phyloP scores from a whole-genome alignment of 2,888 invertebrate species.

The Harmothoe impar region DNA sequence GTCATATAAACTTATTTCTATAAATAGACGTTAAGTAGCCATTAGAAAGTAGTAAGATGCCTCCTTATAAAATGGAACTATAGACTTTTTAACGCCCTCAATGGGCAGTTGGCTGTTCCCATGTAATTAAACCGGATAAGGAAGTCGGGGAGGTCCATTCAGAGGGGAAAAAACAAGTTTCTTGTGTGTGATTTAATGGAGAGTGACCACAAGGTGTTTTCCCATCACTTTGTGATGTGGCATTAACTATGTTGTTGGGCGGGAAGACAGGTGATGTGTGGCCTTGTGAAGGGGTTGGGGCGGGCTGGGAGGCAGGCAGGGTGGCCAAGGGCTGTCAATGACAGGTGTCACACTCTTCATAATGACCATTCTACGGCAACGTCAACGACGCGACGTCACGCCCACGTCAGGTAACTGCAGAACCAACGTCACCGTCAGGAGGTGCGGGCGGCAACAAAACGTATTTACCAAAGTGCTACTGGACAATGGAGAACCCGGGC shows the following conservation, averaged over 20 bases:
- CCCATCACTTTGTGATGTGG: background rate
- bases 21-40: too few species aligned
- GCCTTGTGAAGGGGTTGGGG: background rate
- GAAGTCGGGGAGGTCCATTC: background rate
- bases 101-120: too few species aligned
- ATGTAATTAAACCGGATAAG: too few species aligned
- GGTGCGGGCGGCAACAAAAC: background rate
- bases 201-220: background rate
- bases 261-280: too few species aligned
- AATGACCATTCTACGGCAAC: slow-evolving; percentile 29
- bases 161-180: background rate
- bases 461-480: background rate
- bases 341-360: background rate
- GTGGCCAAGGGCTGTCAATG: background rate
- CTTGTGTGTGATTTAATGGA: background rate
- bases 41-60: too few species aligned
- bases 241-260: background rate
- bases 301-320: background rate
- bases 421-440: background rate
- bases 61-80: too few species aligned
- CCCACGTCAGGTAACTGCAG: slow-evolving; percentile 10
- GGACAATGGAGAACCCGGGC: background rate
- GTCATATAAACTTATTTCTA: too few species aligned
- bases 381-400: background rate
- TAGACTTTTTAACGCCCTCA: too few species aligned